Evolutionary conservation across 2,113 vertebrate genomes (phyloP).

Genomic region (Notechis scutatus): DNA sequence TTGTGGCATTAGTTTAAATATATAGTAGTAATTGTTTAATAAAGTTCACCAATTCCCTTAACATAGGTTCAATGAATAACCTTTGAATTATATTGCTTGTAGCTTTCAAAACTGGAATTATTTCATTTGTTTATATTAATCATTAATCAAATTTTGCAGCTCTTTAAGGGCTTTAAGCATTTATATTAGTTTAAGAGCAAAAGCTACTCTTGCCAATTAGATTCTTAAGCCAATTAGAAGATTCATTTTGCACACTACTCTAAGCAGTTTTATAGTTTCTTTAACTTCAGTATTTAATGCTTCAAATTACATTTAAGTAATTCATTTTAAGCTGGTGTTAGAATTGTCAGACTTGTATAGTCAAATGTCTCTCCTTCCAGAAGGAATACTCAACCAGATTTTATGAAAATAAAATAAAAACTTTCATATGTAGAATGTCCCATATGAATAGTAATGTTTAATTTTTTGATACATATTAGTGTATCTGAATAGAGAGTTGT

Average conservation of each 20-base stretch:
- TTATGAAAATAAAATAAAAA: background rate
- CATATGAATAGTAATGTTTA: background rate
- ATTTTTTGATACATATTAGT: background rate
- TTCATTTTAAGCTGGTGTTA: background rate
- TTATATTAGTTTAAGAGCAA: slow-evolving; percentile 43
- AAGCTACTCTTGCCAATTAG: slow-evolving; percentile 26
- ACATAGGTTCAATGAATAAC: slow-evolving; percentile 13
- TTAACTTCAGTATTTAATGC: slow-evolving; percentile 25
- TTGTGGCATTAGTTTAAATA: background rate
- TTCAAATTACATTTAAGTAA: slow-evolving; percentile 14
- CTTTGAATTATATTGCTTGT: slow-evolving; percentile 18
- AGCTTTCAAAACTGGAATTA: slow-evolving; percentile 17
- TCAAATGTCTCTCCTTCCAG: background rate
- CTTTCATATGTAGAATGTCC: background rate
- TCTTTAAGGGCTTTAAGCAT: slow-evolving; percentile 26
- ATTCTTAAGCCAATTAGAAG: slow-evolving; percentile 33
- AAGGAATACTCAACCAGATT: background rate
- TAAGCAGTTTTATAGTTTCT: slow-evolving; percentile 30
- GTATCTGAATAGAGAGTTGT: background rate
- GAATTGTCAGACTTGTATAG: background rate
- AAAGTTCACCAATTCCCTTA: background rate
- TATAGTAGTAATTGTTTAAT: slow-evolving; percentile 13
- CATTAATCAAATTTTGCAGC: slow-evolving; percentile 40
- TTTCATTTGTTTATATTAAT: slow-evolving; percentile 42
- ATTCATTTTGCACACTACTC: slow-evolving; percentile 19